These are phyloP conservation scores for Lasioglossum marginatum DNA, from an alignment of 2,888 invertebrate genomes.

Conservation along the genomic window DNA sequence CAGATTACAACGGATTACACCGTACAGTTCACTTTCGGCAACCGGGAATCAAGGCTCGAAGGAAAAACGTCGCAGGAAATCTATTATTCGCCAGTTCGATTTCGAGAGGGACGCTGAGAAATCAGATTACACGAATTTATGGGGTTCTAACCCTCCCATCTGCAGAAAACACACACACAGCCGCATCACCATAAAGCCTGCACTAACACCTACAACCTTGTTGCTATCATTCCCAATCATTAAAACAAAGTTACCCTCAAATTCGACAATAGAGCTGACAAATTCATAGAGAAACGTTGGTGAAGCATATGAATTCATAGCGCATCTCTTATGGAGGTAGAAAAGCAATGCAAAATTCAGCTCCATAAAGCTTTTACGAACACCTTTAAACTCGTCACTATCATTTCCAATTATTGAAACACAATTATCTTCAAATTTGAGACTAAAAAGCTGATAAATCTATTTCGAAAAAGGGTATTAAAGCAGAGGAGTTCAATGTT, in stretches of 20 bases:
- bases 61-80: slow-evolving; percentile 57
- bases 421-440: neutral
- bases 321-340: neutral
- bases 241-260: neutral
- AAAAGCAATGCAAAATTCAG: no score
- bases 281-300: no score
- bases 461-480: neutral
- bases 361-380: no score
- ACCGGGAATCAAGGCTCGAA: slow-evolving; percentile 34
- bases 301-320: neutral
- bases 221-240: slow-evolving; percentile 37
- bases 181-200: slow-evolving; percentile 65
- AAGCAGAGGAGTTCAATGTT: neutral
- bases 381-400: no score
- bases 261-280: neutral
- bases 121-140: slow-evolving; percentile 80
- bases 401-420: no score
- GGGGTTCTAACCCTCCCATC: slow-evolving; percentile 74
- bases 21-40: slow-evolving; percentile 8
- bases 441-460: neutral
- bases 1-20: slow-evolving; percentile 15
- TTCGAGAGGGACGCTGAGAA: slow-evolving; percentile 71
- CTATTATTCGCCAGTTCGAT: slow-evolving; percentile 72
- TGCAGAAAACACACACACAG: slow-evolving; percentile 67
- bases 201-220: slow-evolving; percentile 35